A percentile compares a stretch with the other conserved stretches of the same genome.
phyloP scores from a whole-genome alignment of 2,797 vertebrate species.

The Trachops cirrhosus region DNA sequence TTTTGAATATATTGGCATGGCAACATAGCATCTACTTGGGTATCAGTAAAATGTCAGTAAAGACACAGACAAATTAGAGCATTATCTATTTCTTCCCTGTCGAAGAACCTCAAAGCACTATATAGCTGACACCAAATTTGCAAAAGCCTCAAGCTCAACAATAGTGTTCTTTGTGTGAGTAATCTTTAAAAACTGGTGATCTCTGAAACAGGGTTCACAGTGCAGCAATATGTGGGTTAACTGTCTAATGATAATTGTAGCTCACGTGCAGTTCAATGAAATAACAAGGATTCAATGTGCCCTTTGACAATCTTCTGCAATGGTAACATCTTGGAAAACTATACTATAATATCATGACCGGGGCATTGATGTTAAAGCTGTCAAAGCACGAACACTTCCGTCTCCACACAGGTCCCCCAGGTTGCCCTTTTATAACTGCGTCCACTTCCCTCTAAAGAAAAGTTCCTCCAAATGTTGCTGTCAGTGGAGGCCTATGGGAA shows the following conservation, averaged over 20 bases:
- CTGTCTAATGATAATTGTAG: not conserved
- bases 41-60: not conserved
- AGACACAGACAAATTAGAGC: conserved; percentile 9
- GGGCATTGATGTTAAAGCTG: not conserved
- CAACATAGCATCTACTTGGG: not conserved
- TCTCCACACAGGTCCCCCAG: not conserved
- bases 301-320: not conserved
- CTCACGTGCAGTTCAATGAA: not conserved
- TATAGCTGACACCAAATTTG: conserved; percentile 25
- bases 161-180: not conserved
- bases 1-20: conserved; percentile 34
- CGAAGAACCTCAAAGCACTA: not conserved
- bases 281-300: not conserved
- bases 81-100: not conserved
- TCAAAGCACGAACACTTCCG: not conserved
- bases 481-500: not conserved
- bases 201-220: not conserved
- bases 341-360: not conserved
- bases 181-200: not conserved
- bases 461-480: not conserved
- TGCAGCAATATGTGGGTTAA: not conserved
- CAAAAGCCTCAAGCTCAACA: not conserved
- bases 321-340: not conserved
- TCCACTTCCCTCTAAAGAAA: not conserved
- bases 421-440: not conserved